Conservation (phyloP, 2,797 vertebrate genomes). For the Salarias fasciatus region DNA sequence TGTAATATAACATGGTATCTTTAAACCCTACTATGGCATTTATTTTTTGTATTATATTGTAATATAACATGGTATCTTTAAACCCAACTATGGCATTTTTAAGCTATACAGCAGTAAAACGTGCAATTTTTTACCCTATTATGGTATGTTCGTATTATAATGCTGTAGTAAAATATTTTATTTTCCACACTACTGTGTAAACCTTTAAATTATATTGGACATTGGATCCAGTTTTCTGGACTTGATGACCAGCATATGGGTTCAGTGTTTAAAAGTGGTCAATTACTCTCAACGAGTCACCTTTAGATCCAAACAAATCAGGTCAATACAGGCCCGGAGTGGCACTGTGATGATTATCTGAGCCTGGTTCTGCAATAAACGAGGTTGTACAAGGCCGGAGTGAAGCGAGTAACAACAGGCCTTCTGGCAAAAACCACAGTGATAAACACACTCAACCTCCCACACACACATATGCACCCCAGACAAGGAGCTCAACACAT, state of each 20-base stretch:
- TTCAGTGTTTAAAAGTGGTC: not conserved
- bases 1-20: too few relatives aligned
- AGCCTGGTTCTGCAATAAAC: constrained; percentile 3
- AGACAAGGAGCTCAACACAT: not conserved
- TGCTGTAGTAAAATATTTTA: too few relatives aligned
- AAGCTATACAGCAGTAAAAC: too few relatives aligned
- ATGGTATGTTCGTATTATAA: too few relatives aligned
- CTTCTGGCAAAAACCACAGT: constrained; percentile 16
- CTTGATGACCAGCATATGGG: not conserved
- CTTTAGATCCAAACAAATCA: not conserved
- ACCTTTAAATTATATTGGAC: too few relatives aligned
- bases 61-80: too few relatives aligned
- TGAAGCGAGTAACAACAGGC: constrained; percentile 19
- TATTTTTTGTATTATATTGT: too few relatives aligned
- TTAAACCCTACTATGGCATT: too few relatives aligned
- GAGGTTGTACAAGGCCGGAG: constrained; percentile 14
- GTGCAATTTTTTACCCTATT: too few relatives aligned
- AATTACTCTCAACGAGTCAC: not conserved
- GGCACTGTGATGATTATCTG: constrained; percentile 7
- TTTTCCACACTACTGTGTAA: too few relatives aligned
- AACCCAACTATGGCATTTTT: too few relatives aligned
- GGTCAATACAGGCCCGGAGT: not conserved
- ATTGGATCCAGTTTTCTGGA: not conserved
- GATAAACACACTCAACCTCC: constrained; percentile 21
- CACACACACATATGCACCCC: constrained; percentile 21